Percentiles rank a stretch among this genome's conserved stretches.
Evolutionary conservation across 2,797 vertebrate species (phyloP).

Genomic region (Semotilus atromaculatus): DNA sequence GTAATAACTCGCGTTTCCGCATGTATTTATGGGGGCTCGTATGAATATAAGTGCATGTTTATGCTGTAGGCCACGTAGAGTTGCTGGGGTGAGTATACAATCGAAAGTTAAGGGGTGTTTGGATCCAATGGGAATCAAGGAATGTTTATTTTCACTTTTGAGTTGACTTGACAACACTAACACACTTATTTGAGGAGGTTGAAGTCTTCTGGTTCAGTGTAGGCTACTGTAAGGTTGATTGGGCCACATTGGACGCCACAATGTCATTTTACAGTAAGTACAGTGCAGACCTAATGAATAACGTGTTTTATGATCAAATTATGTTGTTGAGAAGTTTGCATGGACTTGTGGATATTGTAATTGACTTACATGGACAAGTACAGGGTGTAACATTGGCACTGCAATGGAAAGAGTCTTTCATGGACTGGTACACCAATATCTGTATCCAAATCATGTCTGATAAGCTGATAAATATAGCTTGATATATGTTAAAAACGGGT

Average conservation of each 20-base stretch:
- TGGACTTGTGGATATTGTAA: background rate
- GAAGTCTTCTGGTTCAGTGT: slow-evolving; percentile 6
- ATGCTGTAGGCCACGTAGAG: slow-evolving; percentile 19
- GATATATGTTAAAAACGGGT: too few relatives aligned
- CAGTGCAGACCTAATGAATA: background rate
- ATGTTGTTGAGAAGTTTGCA: background rate
- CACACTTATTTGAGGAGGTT: slow-evolving; percentile 36
- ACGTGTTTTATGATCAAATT: background rate
- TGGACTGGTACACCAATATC: background rate
- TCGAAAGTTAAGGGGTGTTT: slow-evolving; percentile 71
- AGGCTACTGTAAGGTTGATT: slow-evolving; percentile 22
- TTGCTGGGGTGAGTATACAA: slow-evolving; percentile 54
- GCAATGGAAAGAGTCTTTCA: slow-evolving; percentile 3
- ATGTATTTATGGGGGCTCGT: slow-evolving; percentile 58
- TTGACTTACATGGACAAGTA: background rate
- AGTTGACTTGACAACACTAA: slow-evolving; percentile 64
- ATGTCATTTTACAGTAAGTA: slow-evolving; percentile 7
- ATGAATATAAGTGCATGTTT: slow-evolving; percentile 45
- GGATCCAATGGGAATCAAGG: slow-evolving; percentile 67
- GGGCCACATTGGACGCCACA: background rate
- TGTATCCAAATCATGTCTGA: background rate
- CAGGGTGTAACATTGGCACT: background rate
- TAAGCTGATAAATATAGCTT: background rate
- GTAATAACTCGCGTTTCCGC: slow-evolving; percentile 63
- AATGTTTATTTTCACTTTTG: slow-evolving; percentile 90